Evolutionary conservation across 1,140 invertebrate species (phyloP).

Genomic region (Drosophila burlai): DNA sequence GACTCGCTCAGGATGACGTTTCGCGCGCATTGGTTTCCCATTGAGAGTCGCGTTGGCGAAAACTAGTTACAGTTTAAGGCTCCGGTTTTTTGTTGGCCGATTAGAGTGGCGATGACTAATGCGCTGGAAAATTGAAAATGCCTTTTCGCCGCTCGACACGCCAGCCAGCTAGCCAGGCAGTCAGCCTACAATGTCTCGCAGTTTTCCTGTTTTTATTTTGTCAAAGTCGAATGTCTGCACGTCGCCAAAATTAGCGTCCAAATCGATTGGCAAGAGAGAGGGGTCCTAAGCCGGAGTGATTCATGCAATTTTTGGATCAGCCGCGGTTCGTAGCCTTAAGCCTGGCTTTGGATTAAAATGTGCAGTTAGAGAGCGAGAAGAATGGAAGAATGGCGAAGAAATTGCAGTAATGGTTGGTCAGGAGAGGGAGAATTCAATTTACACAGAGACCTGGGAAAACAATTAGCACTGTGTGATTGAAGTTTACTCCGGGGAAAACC

Average conservation of each 20-base stretch:
- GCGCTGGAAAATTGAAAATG: constrained; percentile 78
- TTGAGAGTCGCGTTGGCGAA: constrained; percentile 35
- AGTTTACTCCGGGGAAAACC: constrained; percentile 13
- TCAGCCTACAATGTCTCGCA: constrained; percentile 19
- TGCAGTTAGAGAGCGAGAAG: constrained; percentile 33
- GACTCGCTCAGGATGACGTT: constrained; percentile 65
- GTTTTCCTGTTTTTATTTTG: constrained; percentile 47
- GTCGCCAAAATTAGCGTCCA: constrained; percentile 75
- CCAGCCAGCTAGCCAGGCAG: constrained; percentile 13
- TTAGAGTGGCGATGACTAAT: constrained; percentile 74
- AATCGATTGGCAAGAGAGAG: constrained; percentile 64
- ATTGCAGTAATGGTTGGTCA: constrained; percentile 20
- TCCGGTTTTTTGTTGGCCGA: constrained; percentile 28
- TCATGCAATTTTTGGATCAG: constrained; percentile 49
- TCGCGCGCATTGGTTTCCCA: constrained; percentile 53
- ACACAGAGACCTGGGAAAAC: constrained; percentile 31
- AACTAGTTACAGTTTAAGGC: constrained; percentile 80
- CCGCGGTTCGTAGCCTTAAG: constrained; percentile 11
- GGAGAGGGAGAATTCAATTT: constrained; percentile 14
- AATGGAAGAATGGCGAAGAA: constrained; percentile 29
- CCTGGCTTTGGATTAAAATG: constrained; percentile 40
- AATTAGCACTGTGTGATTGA: constrained; percentile 42
- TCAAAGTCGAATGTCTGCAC: constrained; percentile 69
- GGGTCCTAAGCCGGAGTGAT: constrained; percentile 34
- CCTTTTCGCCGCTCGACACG: constrained; percentile 47